Percentiles rank a stretch among this genome's conserved stretches.
Evolutionary conservation across 2,888 invertebrate species (phyloP).

Genomic region (Andrena trimmerana): DNA sequence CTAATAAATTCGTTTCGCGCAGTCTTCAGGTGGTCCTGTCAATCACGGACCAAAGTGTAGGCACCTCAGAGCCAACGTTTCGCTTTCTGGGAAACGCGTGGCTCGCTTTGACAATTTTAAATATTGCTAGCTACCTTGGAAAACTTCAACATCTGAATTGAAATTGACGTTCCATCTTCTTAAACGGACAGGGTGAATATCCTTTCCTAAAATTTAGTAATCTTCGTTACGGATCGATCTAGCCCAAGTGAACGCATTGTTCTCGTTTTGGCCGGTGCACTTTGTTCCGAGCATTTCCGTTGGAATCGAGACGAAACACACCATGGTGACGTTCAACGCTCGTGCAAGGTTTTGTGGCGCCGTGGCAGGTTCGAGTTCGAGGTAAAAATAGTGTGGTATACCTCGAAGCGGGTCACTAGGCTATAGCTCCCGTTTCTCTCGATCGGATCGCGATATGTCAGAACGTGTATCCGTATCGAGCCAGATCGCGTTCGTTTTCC

Average conservation of each 20-base stretch:
- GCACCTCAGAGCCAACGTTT: not conserved
- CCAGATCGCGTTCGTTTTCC: slow-evolving; percentile 34
- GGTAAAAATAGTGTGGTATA: slow-evolving; percentile 83
- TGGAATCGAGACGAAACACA: slow-evolving; percentile 46
- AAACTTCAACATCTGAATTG: not conserved
- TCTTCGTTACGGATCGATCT: too few species aligned
- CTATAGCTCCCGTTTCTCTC: slow-evolving; percentile 77
- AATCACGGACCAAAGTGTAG: slow-evolving; percentile 34
- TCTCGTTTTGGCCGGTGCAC: not conserved
- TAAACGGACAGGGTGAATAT: not conserved
- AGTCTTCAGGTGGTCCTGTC: slow-evolving; percentile 44
- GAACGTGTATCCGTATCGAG: slow-evolving; percentile 45
- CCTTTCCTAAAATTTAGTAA: too few species aligned
- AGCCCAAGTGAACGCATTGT: not conserved
- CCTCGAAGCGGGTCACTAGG: slow-evolving; percentile 83
- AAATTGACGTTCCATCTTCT: not conserved
- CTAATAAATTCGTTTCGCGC: slow-evolving; percentile 50
- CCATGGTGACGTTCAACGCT: slow-evolving; percentile 55
- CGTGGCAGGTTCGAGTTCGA: slow-evolving; percentile 78
- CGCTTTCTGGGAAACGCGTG: not conserved
- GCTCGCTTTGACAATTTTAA: not conserved
- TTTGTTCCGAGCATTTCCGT: slow-evolving; percentile 13
- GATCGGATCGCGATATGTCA: slow-evolving; percentile 70
- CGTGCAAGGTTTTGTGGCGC: slow-evolving; percentile 78
- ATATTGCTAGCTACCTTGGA: not conserved